Percentiles rank a stretch among this genome's conserved stretches.
These are phyloP conservation scores for Tangara arthus DNA, from an alignment of 2,797 vertebrate genomes.

Conservation along the genomic window DNA sequence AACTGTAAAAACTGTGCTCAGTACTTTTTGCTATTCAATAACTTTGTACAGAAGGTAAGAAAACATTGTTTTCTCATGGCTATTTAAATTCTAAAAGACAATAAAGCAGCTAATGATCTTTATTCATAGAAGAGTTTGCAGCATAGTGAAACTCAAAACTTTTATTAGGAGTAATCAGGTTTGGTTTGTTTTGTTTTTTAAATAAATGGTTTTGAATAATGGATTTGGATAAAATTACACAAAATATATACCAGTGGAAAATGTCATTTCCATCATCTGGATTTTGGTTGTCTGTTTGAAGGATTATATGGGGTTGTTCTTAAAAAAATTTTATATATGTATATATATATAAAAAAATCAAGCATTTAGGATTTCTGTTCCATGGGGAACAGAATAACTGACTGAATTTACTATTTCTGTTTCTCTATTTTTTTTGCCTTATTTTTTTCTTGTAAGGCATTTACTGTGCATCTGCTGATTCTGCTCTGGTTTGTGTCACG, in stretches of 20 bases:
- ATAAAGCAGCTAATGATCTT: not conserved
- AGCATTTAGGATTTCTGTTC: not conserved
- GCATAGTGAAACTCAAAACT: not conserved
- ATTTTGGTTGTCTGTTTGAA: not conserved
- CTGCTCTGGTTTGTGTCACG: not conserved
- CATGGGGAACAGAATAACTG: not conserved
- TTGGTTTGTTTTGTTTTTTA: not conserved
- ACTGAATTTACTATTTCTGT: not conserved
- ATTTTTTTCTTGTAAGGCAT: not conserved
- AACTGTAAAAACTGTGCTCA: slow-evolving; percentile 98
- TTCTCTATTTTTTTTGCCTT: not conserved
- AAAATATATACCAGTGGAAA: not conserved
- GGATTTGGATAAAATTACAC: not conserved
- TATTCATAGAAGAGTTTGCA: not conserved
- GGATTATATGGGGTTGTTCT: accelerated
- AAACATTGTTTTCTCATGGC: not conserved
- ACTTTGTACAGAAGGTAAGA: slow-evolving; percentile 94
- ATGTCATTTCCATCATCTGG: not conserved
- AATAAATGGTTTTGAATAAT: not conserved
- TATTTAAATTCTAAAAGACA: not conserved
- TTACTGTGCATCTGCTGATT: not conserved
- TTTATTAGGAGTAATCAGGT: accelerated
- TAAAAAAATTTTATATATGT: not conserved
- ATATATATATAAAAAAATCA: not conserved
- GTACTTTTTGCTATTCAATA: slow-evolving; percentile 97